These are phyloP conservation scores for Gobio gobio DNA, from an alignment of 2,113 vertebrate species.

Conservation along the genomic window DNA sequence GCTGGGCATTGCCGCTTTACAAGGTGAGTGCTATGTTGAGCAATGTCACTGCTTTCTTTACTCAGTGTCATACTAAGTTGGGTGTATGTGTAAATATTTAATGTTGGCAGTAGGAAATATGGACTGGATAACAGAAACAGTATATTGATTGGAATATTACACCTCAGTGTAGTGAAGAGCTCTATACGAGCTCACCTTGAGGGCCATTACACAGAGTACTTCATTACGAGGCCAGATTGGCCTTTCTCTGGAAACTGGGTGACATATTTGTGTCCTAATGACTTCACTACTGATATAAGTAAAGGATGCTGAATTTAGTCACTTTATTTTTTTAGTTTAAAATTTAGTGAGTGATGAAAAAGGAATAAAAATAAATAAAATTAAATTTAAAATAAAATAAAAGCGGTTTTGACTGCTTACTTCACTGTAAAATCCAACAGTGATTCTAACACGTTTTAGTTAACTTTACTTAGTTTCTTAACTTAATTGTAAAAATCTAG, in stretches of 20 bases:
- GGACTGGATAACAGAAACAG: background rate
- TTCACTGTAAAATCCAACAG: too few relatives aligned
- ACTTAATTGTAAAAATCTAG: too few relatives aligned
- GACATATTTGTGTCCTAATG: background rate
- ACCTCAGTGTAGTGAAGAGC: conserved; percentile 18
- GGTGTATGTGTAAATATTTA: conserved; percentile 57
- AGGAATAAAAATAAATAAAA: too few relatives aligned
- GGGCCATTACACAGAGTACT: conserved; percentile 32
- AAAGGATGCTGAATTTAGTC: background rate
- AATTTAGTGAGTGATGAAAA: too few relatives aligned
- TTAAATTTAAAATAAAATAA: too few relatives aligned
- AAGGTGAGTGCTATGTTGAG: conserved; percentile 41
- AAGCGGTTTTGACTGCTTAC: too few relatives aligned
- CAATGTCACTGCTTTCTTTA: conserved; percentile 41
- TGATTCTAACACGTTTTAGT: too few relatives aligned
- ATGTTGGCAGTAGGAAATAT: conserved; percentile 46
- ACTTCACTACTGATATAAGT: background rate
- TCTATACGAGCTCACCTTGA: conserved; percentile 17
- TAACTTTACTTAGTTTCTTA: too few relatives aligned
- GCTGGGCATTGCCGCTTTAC: conserved; percentile 19
- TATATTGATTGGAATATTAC: conserved; percentile 53
- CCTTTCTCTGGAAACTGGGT: background rate
- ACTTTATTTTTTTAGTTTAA: too few relatives aligned
- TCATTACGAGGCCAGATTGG: background rate
- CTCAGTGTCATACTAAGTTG: conserved; percentile 55